phyloP scores from a whole-genome alignment of 2,113 vertebrate genomes.

The Channa maculata region DNA sequence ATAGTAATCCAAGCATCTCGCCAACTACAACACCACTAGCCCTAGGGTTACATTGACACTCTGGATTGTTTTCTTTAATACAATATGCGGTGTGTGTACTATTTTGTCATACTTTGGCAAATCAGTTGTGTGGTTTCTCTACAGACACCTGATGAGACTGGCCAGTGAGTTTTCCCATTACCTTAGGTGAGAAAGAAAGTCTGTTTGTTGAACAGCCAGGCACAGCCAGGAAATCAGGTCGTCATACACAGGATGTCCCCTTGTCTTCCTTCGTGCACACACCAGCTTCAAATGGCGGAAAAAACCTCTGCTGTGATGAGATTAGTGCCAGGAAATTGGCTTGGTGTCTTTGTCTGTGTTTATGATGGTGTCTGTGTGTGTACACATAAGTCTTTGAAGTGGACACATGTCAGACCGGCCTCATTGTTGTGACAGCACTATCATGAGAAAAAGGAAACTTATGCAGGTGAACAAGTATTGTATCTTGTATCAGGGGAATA shows the following conservation, averaged over 20 bases:
- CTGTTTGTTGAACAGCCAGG: constrained; percentile 24
- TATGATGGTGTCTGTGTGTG: neutral
- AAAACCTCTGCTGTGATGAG: constrained; percentile 23
- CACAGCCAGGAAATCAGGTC: constrained; percentile 43
- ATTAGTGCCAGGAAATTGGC: constrained; percentile 44
- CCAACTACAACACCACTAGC: neutral
- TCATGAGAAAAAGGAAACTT: constrained; percentile 19
- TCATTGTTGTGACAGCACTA: neutral
- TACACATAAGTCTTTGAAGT: constrained; percentile 9
- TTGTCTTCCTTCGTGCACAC: constrained; percentile 6
- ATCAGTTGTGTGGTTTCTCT: constrained; percentile 17
- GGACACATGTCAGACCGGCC: neutral
- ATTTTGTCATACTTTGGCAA: constrained; percentile 24
- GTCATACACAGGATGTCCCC: constrained; percentile 30
- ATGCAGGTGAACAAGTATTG: constrained; percentile 26
- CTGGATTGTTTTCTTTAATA: constrained; percentile 10
- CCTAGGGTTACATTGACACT: neutral
- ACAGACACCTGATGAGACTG: constrained; percentile 26
- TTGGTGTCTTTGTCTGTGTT: constrained; percentile 8
- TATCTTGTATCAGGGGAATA: constrained; percentile 29
- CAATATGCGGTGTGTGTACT: neutral
- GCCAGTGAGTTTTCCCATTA: constrained; percentile 13
- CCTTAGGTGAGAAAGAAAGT: constrained; percentile 9
- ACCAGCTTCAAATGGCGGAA: neutral
- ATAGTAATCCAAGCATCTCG: neutral